phyloP scores from a whole-genome alignment of 2,888 invertebrate genomes.

The Lymantria dispar region DNA sequence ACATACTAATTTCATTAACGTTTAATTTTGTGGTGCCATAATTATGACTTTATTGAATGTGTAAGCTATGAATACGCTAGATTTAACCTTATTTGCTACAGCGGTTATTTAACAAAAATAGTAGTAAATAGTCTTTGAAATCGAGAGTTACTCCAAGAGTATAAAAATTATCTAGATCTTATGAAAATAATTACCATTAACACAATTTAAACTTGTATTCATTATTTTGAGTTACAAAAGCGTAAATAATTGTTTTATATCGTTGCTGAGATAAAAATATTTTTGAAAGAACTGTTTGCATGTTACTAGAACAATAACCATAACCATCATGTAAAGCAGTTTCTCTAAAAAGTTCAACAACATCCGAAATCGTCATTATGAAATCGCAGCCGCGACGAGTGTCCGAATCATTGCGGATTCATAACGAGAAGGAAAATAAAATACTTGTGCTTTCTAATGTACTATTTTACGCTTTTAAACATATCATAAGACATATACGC shows the following conservation, averaged over 20 bases:
- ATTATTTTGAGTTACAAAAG: not conserved
- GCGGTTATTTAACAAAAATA: too few relatives aligned
- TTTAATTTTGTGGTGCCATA: too few relatives aligned
- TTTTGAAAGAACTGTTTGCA: not conserved
- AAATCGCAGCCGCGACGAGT: slow-evolving; percentile 34
- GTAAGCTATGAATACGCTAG: too few relatives aligned
- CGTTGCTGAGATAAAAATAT: not conserved
- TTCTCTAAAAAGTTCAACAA: slow-evolving; percentile 24
- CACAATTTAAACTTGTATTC: not conserved
- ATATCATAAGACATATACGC: not conserved
- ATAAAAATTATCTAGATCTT: too few relatives aligned
- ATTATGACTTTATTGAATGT: too few relatives aligned
- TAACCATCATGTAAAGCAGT: slow-evolving; percentile 11
- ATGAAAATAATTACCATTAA: not conserved
- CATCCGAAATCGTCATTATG: slow-evolving; percentile 33
- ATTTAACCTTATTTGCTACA: too few relatives aligned
- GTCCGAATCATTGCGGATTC: slow-evolving; percentile 16
- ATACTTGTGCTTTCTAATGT: slow-evolving; percentile 33
- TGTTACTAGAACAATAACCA: slow-evolving; percentile 5
- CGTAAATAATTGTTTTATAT: not conserved
- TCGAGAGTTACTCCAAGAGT: too few relatives aligned
- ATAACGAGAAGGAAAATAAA: slow-evolving; percentile 12
- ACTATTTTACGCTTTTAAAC: not conserved
- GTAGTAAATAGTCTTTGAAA: too few relatives aligned
- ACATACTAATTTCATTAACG: too few relatives aligned